Evolutionary conservation across 1,140 invertebrate species (phyloP).

Genomic region (Nephotettix cincticeps): DNA sequence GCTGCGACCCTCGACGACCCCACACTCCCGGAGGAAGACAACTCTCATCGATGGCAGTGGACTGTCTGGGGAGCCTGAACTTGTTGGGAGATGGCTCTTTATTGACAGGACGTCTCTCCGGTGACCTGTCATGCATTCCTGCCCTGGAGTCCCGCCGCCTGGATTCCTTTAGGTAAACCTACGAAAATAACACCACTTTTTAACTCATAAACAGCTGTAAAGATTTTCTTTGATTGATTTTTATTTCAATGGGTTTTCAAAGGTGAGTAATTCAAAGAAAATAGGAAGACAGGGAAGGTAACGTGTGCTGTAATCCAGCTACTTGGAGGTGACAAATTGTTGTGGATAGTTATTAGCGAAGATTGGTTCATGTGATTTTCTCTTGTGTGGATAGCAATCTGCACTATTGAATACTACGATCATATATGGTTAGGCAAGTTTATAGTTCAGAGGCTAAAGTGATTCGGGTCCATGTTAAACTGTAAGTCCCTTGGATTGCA

Average conservation of each 20-base stretch:
- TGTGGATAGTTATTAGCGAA: too few relatives aligned
- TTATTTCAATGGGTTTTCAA: background rate
- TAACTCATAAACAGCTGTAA: background rate
- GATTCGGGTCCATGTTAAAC: too few relatives aligned
- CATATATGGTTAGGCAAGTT: too few relatives aligned
- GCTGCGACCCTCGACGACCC: conserved; percentile 68
- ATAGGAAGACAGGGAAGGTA: too few relatives aligned
- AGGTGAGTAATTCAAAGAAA: too few relatives aligned
- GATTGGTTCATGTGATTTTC: too few relatives aligned
- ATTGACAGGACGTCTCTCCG: conserved; percentile 43
- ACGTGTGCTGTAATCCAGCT: too few relatives aligned
- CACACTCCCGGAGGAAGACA: conserved; percentile 62
- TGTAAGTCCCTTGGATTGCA: too few relatives aligned
- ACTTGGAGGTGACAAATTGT: too few relatives aligned
- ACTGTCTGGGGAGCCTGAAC: conserved; percentile 75
- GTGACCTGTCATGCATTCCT: conserved; percentile 56
- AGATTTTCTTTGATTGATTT: background rate
- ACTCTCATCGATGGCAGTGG: conserved; percentile 84
- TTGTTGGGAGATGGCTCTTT: conserved; percentile 54
- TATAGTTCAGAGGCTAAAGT: too few relatives aligned
- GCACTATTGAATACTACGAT: too few relatives aligned
- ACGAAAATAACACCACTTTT: background rate
- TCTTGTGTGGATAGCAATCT: too few relatives aligned
- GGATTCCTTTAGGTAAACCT: conserved; percentile 42
- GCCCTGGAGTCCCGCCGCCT: conserved; percentile 63